A percentile compares a stretch with the other conserved stretches of the same genome.
Evolutionary conservation across 2,888 invertebrate species (phyloP).

Genomic region (Ennomos erosarius): DNA sequence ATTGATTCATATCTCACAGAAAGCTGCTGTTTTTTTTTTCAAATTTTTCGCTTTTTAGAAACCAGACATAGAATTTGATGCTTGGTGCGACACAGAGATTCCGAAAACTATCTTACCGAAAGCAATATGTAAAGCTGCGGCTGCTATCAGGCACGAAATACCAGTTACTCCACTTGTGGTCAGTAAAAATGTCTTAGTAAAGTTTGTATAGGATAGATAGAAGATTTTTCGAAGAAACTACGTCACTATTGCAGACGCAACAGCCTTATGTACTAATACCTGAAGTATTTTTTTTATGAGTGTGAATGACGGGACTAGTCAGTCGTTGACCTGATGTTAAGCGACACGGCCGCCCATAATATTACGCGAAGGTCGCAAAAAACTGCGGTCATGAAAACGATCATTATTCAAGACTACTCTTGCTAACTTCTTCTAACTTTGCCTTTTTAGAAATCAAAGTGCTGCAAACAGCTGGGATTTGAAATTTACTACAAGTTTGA

Average conservation of each 20-base stretch:
- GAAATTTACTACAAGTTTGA: constrained; percentile 95
- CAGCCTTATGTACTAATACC: no score
- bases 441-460: constrained; percentile 87
- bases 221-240: no score
- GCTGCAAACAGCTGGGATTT: constrained; percentile 89
- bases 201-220: no score
- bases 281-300: no score
- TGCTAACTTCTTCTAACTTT: neutral
- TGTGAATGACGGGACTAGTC: no score
- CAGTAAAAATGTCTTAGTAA: constrained; percentile 16
- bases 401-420: no score
- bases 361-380: no score
- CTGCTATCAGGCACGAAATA: constrained; percentile 83
- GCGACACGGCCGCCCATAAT: no score
- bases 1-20: no score
- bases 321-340: no score
- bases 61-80: constrained; percentile 51
- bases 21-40: neutral
- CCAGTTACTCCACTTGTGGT: constrained; percentile 55
- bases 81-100: constrained; percentile 55
- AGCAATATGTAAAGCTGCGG: constrained; percentile 86
- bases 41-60: constrained; percentile 45
- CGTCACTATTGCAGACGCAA: no score
- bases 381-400: no score
- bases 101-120: constrained; percentile 75